These are phyloP conservation scores for Tenthredo mesomela DNA, from an alignment of 2,888 invertebrate genomes.

Conservation along the genomic window DNA sequence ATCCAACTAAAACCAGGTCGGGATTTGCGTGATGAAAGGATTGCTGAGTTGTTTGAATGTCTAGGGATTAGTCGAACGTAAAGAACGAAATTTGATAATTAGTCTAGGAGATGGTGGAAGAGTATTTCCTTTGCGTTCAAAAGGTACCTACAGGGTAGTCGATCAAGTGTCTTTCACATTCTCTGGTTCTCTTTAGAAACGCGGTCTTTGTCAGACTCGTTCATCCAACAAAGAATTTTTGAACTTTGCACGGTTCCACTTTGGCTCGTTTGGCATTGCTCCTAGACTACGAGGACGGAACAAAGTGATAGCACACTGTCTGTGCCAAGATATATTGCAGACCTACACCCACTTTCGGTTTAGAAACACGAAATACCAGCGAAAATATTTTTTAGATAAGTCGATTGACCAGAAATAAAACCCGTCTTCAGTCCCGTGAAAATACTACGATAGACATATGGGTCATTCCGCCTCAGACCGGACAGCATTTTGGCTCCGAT, in stretches of 20 bases:
- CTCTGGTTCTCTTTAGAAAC: neutral
- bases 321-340: conserved; percentile 25
- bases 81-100: neutral
- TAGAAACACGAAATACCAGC: conserved; percentile 11
- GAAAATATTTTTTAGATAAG: conserved; percentile 11
- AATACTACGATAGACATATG: neutral
- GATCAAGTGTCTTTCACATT: neutral
- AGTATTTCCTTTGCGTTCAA: neutral
- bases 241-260: conserved; percentile 3
- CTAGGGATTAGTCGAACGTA: neutral
- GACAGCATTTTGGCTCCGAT: too few species aligned
- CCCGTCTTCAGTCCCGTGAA: neutral
- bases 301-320: conserved; percentile 33
- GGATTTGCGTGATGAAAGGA: neutral
- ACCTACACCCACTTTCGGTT: conserved; percentile 19
- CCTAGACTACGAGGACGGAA: conserved; percentile 34
- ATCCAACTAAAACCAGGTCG: neutral
- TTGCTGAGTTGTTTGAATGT: neutral
- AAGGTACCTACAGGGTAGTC: neutral
- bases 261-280: conserved; percentile 42
- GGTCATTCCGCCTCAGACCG: too few species aligned
- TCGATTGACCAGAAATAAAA: conserved; percentile 10
- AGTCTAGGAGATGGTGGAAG: neutral
- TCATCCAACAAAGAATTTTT: conserved; percentile 1
- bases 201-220: conserved; percentile 7